Evolutionary conservation across 2,888 invertebrate species (phyloP), one percentile per base, ranked within the genome.

Genomic region (Cantharis rufa): DNA sequence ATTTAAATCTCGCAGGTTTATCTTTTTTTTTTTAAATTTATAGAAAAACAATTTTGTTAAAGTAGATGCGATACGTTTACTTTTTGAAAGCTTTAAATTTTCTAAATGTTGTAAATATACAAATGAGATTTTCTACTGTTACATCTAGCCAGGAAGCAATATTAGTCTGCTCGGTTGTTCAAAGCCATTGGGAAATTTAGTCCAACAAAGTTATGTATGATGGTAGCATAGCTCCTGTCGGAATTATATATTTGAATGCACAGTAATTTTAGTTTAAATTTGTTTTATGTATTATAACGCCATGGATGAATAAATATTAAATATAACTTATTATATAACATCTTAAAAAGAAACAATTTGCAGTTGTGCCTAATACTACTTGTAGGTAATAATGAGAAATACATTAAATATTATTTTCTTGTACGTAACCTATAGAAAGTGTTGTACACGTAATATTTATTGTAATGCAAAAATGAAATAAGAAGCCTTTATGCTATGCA

Each of bases 161-260:
- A 77, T 77, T 77, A 77, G 74, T 74, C 71, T 71, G 71, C 74
- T 74, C 73, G 77, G 77, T 73, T 71, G 77, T 74, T 71, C 63
- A 77, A 77, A 77, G 74, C 74, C 77, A 77, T 74, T 62, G 77
- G 77, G 74, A 77, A 77, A 77, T 77, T 77, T 75, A 77, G 74
- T 77, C 74, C 71, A 69, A 77, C 71, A 69, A 77, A 77, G 77
- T 74, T 77, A 77, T 77, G 71, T 64, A 77, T 70, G 73, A 74
- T 74, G 73, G 76, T 73, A 74, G 70, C 70, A 77, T 61, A 64
- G 76, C 70, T 77, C 76, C 76, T 73, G 68, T 68, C 71, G 77
- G 74, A 77, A 71, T 77, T 74, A 77, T 74, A 74, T 77, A 77
- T 75, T 71, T 75, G 70, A 74, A 74, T 71, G 63, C 71, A 69